These are phyloP conservation scores for Eudasyphora cyanicolor DNA, from an alignment of 2,888 invertebrate genomes.

Conservation along the genomic window DNA sequence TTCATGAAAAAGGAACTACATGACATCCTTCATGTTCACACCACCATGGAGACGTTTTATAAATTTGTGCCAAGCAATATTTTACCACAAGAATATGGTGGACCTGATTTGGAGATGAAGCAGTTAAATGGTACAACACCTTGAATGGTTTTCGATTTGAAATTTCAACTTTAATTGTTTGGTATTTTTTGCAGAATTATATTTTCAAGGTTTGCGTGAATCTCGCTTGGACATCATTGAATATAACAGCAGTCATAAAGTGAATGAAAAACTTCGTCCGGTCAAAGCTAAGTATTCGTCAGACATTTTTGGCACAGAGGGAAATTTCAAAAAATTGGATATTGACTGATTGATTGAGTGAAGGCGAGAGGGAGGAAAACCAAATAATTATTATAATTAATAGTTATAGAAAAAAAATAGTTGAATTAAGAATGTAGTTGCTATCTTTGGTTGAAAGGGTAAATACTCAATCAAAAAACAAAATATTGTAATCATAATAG, in stretches of 20 bases:
- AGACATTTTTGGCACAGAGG: slow-evolving; percentile 85
- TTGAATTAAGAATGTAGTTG: too few relatives aligned
- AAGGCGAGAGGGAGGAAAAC: too few relatives aligned
- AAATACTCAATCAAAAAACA: too few relatives aligned
- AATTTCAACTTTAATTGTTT: slow-evolving; percentile 73
- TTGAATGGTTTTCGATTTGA: neutral
- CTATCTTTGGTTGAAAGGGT: too few relatives aligned
- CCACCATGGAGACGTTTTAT: slow-evolving; percentile 79
- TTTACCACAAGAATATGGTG: slow-evolving; percentile 85
- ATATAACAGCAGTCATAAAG: slow-evolving; percentile 82
- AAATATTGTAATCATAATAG: too few relatives aligned
- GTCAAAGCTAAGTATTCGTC: slow-evolving; percentile 84
- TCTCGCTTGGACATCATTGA: slow-evolving; percentile 79
- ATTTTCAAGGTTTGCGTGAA: slow-evolving; percentile 75
- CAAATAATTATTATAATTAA: too few relatives aligned
- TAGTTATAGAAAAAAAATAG: too few relatives aligned
- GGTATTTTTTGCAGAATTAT: slow-evolving; percentile 78
- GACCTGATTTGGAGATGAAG: slow-evolving; percentile 78
- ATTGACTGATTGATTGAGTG: slow-evolving; percentile 86
- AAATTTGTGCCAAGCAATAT: slow-evolving; percentile 82
- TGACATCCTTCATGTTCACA: slow-evolving; percentile 82
- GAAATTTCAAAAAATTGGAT: slow-evolving; percentile 87
- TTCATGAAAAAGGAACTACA: slow-evolving; percentile 86
- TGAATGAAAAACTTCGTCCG: slow-evolving; percentile 83
- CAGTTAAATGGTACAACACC: slow-evolving; percentile 73